Evolutionary conservation across 2,888 invertebrate genomes (phyloP), one percentile per base, ranked within the genome.

Genomic region (Thereva unica): DNA sequence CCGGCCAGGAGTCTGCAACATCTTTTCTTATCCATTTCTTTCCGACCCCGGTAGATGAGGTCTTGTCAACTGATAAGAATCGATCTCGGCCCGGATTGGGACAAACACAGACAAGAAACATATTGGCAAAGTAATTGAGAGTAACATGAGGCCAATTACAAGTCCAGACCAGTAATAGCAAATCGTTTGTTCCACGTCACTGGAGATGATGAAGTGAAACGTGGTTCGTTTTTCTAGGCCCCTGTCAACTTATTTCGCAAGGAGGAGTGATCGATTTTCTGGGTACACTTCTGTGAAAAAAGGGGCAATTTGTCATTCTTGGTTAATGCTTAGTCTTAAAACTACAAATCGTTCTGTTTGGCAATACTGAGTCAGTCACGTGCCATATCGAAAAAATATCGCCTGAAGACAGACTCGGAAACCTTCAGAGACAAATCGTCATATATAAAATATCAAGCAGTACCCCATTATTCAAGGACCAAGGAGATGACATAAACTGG

Each of bases 101-200:
- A 40, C 40, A 23, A 50, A 49, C 50, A 41, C 50, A 50, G 61
- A 61, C 61, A 61, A 45, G 49, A 10, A 61, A 61, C 49, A 61
- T 61, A 61, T 61, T 61, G 61, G 61, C 61, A 49, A 61, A 49
- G 61, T 61, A 61, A 61, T 61, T 61, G 61, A 50, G 61, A 61
- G 61, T 61, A 61, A 61, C 61, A 61, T 41, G 61, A 61, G 61
- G 61, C 61, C 61, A 61, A 61, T 61, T 61, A 61, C 61, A 61
- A 61, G 61, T 61, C 61, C 61, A 50, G 50, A 61, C 50, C 61
- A 47, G 61, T 61, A 50, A 50, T 61, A 61, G 61, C 35, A 37
- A 50, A 61, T 61, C 61, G 61, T 61, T 61, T 61, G 61, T 61
- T 61, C 41, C 50, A 49, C 41, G 61, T 61, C 61, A 61, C 23